Conservation (phyloP, 2,888 invertebrate genomes). For the Chrysotoxum bicinctum region DNA sequence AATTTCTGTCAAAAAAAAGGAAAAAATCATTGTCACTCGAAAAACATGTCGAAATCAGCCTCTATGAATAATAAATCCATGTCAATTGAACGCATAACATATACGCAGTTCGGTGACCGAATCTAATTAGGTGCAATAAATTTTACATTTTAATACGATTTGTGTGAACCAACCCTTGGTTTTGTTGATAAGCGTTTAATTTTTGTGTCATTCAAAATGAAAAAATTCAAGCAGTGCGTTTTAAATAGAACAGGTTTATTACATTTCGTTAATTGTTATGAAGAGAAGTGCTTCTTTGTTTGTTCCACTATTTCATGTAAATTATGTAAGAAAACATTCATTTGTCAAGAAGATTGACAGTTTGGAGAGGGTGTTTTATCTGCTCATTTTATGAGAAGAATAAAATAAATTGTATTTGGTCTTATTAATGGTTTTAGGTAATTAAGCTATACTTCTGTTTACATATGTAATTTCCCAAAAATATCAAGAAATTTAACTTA, state of each 20-base stretch:
- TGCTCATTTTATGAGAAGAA: neutral
- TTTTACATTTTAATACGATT: conserved; percentile 54
- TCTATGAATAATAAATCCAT: neutral
- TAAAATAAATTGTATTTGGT: neutral
- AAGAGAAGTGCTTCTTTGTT: neutral
- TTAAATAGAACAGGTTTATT: conserved; percentile 54
- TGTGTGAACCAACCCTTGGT: conserved; percentile 5
- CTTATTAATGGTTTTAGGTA: neutral
- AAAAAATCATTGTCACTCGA: neutral
- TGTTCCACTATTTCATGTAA: conserved; percentile 17
- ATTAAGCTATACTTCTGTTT: neutral
- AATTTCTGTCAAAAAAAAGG: neutral
- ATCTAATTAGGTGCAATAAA: conserved; percentile 39
- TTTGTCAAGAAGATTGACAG: conserved; percentile 61
- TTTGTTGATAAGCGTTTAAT: conserved; percentile 37
- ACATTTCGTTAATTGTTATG: conserved; percentile 32
- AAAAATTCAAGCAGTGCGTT: conserved; percentile 17
- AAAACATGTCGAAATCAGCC: neutral
- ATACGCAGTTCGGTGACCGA: conserved; percentile 15
- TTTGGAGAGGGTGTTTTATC: neutral
- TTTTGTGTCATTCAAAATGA: conserved; percentile 26
- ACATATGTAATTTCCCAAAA: neutral
- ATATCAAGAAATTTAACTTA: neutral
- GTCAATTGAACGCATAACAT: neutral
- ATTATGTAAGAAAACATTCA: conserved; percentile 39